Base-by-base conservation (phyloP, 2,113 vertebrate species). In the Etia nguti region DNA sequence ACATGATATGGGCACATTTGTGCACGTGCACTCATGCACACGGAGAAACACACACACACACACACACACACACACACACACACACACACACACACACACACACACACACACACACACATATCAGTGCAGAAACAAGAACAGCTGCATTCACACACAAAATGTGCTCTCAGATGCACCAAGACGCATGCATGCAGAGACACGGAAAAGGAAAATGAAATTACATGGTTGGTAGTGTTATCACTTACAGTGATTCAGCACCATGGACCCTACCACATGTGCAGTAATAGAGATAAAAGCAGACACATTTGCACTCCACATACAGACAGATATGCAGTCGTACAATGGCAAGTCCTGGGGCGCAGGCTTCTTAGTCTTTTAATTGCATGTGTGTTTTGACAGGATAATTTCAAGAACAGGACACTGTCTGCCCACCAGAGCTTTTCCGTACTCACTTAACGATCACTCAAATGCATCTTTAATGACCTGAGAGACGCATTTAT, bases 381-480 rank as follows among this genome's bases (percentile, higher is more conserved):
- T 92, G 86, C 93, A 92, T 87, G 92, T 86, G 75, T 93, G 88
- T 92, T 94, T 95, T 94, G 92, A 95, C 91, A 90, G 65, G 79
- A 82, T 91, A 93, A 91, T 93, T 88, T 90, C 59, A 81, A 85
- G 88, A 91, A 94, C 87, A 93, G 90, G 83, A 90, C 89, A 84
- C 81, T 89, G 60, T 43, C 90, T 90, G 70, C 90, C 90, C 89
- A 91, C 87, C 77, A 90, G 88, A 88, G 91, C 87, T 55, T 82
- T 65, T 79, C 80, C 24, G 38, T 29, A 83, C 92, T 82, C 80
- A 57, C 81, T 84, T 22, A 1, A 84, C 86, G 20, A 83, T 34
- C 31, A 75, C 62, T 62, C 62, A 80, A 89, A 90, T 85, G 31
- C 57, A 88, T 86, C 70, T 89, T 92, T 89, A 91, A 90, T 87